Evolutionary conservation across 2,888 invertebrate genomes (phyloP).

Genomic region (Prosapia bicincta): DNA sequence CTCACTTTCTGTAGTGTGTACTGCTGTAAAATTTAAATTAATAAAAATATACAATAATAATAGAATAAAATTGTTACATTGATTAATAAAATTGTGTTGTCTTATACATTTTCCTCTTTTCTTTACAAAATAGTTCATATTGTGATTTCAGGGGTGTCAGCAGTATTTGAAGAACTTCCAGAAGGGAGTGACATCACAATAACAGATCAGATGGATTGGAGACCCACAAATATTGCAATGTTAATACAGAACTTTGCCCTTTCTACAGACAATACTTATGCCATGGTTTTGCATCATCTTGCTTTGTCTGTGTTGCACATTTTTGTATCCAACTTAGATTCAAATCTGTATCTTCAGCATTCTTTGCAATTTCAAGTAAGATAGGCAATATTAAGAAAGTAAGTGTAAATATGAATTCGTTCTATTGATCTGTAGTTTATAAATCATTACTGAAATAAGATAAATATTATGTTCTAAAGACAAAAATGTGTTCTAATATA

Average conservation of each 20-base stretch:
- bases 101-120: no score
- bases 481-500: no score
- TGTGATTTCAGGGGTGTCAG: constrained; percentile 11
- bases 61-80: no score
- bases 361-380: constrained; percentile 13
- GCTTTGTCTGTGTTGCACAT: constrained; percentile 16
- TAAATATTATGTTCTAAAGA: no score
- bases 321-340: constrained; percentile 14
- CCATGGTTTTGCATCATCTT: constrained; percentile 14
- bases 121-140: no score
- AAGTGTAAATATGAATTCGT: no score
- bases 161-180: constrained; percentile 15
- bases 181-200: constrained; percentile 19
- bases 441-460: no score
- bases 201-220: constrained; percentile 10
- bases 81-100: no score
- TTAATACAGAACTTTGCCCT: constrained; percentile 8
- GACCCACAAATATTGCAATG: constrained; percentile 4
- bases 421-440: no score
- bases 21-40: no score
- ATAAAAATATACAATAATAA: no score
- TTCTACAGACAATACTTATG: not conserved
- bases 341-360: constrained; percentile 11
- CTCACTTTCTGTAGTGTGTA: no score
- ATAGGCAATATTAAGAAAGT: constrained; percentile 1